phyloP scores from a whole-genome alignment of 2,113 vertebrate genomes.

The Tretioscincus oriximinensis region DNA sequence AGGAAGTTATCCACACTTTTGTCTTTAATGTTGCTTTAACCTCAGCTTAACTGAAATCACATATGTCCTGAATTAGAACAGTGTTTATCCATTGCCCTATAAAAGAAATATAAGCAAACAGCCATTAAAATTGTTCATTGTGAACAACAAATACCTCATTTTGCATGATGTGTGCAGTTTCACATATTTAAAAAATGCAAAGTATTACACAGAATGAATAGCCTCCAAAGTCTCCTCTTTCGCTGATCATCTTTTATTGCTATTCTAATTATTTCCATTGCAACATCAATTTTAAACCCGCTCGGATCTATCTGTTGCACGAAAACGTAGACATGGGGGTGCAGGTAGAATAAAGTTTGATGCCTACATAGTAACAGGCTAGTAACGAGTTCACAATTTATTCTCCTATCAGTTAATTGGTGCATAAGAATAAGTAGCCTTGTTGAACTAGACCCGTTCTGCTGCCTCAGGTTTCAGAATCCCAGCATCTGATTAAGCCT shows the following conservation, averaged over 20 bases:
- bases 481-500: slow-evolving; percentile 23
- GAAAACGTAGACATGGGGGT: slow-evolving; percentile 12
- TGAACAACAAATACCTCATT: background rate
- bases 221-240: background rate
- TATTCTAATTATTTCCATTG: slow-evolving; percentile 41
- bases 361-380: slow-evolving; percentile 18
- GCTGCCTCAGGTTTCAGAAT: slow-evolving; percentile 40
- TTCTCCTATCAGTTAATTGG: slow-evolving; percentile 51
- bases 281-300: slow-evolving; percentile 33
- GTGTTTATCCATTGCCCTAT: background rate
- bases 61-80: slow-evolving; percentile 29
- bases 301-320: slow-evolving; percentile 43
- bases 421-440: slow-evolving; percentile 34
- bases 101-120: background rate
- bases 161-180: background rate
- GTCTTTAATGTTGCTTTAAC: slow-evolving; percentile 38
- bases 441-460: slow-evolving; percentile 16
- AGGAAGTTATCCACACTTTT: slow-evolving; percentile 6
- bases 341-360: slow-evolving; percentile 34
- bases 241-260: background rate
- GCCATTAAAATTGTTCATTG: background rate
- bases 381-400: slow-evolving; percentile 28
- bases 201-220: background rate
- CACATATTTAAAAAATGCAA: background rate
- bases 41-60: slow-evolving; percentile 46